Conservation (phyloP, 2,888 invertebrate genomes). For the Tachina fera region DNA sequence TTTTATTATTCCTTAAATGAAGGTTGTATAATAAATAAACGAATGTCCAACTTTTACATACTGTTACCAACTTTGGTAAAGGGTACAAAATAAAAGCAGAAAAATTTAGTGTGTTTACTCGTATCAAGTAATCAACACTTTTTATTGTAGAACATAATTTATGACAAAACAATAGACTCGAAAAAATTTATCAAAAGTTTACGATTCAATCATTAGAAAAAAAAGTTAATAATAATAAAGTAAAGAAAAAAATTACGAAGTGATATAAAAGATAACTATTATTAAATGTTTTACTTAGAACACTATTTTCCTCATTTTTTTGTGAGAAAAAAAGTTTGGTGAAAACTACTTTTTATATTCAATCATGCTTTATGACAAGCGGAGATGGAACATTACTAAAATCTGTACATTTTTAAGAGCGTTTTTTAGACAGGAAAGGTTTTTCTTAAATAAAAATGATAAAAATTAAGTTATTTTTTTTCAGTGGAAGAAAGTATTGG, state of each 20-base stretch:
- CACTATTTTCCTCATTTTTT: slow-evolving; percentile 1
- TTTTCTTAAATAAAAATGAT: no score
- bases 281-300: slow-evolving; percentile 30
- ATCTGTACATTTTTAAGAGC: neutral
- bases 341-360: neutral
- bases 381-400: neutral
- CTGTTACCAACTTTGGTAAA: neutral
- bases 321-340: neutral
- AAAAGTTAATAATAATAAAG: slow-evolving; percentile 50
- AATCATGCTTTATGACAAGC: neutral
- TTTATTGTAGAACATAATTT: slow-evolving; percentile 57
- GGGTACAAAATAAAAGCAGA: neutral
- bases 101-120: neutral
- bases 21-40: neutral
- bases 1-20: neutral
- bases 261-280: neutral
- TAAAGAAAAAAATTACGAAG: slow-evolving; percentile 7
- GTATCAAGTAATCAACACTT: slow-evolving; percentile 52
- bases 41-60: neutral
- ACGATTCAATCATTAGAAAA: slow-evolving; percentile 18
- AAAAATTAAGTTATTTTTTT: no score
- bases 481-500: no score
- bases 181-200: slow-evolving; percentile 36
- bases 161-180: slow-evolving; percentile 33
- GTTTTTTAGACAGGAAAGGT: neutral